A percentile compares a stretch with the other conserved stretches of the same genome.
phyloP scores from a whole-genome alignment of 2,113 vertebrate species.

The Onychostoma macrolepis region DNA sequence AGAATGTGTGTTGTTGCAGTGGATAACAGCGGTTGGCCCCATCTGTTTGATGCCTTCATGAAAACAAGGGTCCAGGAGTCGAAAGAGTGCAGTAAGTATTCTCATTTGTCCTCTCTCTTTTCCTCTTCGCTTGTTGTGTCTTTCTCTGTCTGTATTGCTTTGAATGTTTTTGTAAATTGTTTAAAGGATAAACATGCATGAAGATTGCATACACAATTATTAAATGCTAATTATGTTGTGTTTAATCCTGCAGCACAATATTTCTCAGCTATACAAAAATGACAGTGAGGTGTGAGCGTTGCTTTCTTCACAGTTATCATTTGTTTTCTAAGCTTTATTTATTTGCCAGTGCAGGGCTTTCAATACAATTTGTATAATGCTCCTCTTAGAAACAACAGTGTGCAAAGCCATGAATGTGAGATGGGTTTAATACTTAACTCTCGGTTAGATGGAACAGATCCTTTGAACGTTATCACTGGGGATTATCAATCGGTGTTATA shows the following conservation, averaged over 20 bases:
- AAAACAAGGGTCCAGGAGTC: slow-evolving; percentile 57
- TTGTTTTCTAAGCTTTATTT: neutral
- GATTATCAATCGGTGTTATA: neutral
- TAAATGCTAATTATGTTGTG: neutral
- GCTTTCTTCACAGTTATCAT: neutral
- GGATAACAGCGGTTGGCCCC: slow-evolving; percentile 73
- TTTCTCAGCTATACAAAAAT: neutral
- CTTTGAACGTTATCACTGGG: neutral
- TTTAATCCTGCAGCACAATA: neutral
- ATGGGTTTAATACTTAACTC: slow-evolving; percentile 1
- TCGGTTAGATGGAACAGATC: neutral
- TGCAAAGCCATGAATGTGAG: neutral
- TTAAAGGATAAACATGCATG: slow-evolving; percentile 2
- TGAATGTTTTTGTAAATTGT: neutral
- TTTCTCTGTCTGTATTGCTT: neutral
- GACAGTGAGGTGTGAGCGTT: neutral
- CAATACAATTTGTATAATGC: too few species aligned
- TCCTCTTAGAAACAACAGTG: neutral
- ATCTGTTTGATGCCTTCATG: slow-evolving; percentile 65
- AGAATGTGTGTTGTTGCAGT: slow-evolving; percentile 54
- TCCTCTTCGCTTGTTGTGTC: neutral
- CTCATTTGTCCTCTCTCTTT: neutral
- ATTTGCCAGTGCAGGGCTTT: neutral
- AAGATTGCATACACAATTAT: neutral
- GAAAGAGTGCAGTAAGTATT: slow-evolving; percentile 68